These are phyloP conservation scores for Drosophila nigrodunni DNA, from an alignment of 1,140 invertebrate species.

Conservation along the genomic window DNA sequence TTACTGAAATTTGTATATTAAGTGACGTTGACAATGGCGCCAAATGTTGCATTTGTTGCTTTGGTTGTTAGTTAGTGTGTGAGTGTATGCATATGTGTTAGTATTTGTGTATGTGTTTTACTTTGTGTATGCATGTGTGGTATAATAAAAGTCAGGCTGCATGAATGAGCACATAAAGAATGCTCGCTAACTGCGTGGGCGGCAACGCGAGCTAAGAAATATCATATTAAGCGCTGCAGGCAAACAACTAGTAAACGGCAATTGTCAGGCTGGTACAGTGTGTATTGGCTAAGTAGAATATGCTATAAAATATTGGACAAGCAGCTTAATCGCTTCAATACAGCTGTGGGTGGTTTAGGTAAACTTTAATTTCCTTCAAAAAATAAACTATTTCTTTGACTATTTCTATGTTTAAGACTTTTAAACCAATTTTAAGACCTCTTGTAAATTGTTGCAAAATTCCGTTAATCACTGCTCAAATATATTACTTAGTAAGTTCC, in stretches of 20 bases:
- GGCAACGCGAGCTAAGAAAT: conserved; percentile 21
- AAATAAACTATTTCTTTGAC: no score
- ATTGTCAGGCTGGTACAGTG: not conserved
- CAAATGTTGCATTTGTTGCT: conserved; percentile 42
- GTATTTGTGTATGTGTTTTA: not conserved
- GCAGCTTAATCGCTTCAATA: not conserved
- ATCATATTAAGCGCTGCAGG: conserved; percentile 24
- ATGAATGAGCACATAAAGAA: conserved; percentile 61
- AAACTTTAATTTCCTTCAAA: no score
- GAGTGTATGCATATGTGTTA: not conserved
- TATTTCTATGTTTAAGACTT: no score
- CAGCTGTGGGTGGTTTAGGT: not conserved
- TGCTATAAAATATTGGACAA: no score
- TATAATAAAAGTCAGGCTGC: conserved; percentile 70
- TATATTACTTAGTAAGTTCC: no score
- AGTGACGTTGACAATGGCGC: conserved; percentile 68
- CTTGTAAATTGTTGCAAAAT: no score
- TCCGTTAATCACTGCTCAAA: no score
- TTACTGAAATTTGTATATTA: conserved; percentile 83
- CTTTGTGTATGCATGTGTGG: conserved; percentile 16
- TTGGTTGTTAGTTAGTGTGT: conserved; percentile 61
- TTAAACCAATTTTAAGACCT: no score
- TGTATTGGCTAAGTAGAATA: not conserved
- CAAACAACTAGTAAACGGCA: conserved; percentile 7
- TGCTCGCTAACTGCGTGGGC: conserved; percentile 57